Base-by-base conservation (phyloP, 1,140 invertebrate genomes). In the Drosophila chauvacae region DNA sequence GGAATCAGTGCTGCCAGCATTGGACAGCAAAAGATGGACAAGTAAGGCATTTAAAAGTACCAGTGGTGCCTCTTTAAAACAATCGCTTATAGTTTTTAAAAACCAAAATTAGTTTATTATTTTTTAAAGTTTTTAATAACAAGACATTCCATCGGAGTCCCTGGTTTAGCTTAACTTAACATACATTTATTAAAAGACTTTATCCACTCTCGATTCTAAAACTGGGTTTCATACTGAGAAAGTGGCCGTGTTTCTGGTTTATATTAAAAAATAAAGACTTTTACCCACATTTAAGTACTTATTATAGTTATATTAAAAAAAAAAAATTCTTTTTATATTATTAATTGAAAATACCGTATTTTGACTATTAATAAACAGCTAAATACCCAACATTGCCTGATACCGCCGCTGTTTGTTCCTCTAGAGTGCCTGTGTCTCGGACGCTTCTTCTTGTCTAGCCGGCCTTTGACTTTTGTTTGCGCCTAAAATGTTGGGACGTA, bases 381-480 rank as follows among this genome's bases (percentile, higher is more conserved):
- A 44, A n/a, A 3, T 1, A 18, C 6, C 3, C 62, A 65, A 10
- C 62, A 26, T 41, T 65, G 18, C 4, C 33, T 26, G 20, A 16
- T 39, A n/a, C 37, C 11, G 23, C n/a, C 16, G 11, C 16, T 70
- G 28, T 51, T 63, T 75, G 50, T 63, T 64, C 23, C 59, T 57
- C n/a, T n/a, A 20, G 16, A 73, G 28, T 72, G 35, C 59, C 47
- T 44, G 28, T 53, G 28, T 53, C 35, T 57, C 42, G 47, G 33
- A 23, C 48, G 26, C 20, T 20, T 62, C 30, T 33, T 71, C 45
- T 74, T 44, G 55, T 42, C 45, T 79, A 70, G 70, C 37, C 56
- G 60, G 53, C 60, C 57, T 68, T 75, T 79, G 51, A 65, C 70
- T 72, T 73, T 86, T 86, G 70, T 81, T 82, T 87, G 76, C 50